Percentiles rank a stretch among this genome's conserved stretches.
Evolutionary conservation across 2,113 vertebrate species (phyloP).

Genomic region (Phalacrocorax aristotelis): DNA sequence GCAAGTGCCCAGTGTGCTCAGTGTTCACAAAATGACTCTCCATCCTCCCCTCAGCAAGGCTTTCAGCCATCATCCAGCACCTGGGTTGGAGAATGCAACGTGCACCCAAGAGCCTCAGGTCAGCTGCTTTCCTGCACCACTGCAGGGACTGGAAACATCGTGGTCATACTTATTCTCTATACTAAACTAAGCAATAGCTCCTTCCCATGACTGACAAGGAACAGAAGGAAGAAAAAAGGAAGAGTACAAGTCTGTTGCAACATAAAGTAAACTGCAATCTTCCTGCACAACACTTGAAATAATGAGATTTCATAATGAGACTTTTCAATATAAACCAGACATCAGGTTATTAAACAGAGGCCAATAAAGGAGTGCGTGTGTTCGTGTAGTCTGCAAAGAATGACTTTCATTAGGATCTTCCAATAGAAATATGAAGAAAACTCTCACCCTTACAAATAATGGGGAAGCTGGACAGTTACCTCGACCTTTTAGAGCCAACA

Average conservation of each 20-base stretch:
- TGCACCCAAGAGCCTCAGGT: background rate
- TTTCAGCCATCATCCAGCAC: background rate
- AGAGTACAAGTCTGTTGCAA: background rate
- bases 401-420: background rate
- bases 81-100: fast-evolving
- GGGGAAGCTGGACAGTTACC: background rate
- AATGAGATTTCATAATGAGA: background rate
- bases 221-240: background rate
- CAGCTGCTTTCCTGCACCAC: fast-evolving
- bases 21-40: background rate
- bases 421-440: background rate
- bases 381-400: background rate
- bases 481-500: background rate
- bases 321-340: background rate
- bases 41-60: background rate
- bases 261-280: background rate
- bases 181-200: background rate
- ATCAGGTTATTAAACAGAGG: background rate
- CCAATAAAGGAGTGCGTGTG: no score
- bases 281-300: background rate
- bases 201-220: background rate
- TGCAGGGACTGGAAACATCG: background rate
- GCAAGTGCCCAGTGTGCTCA: background rate
- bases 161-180: background rate
- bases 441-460: background rate